Evolutionary conservation across 2,888 invertebrate species (phyloP).

Genomic region (Hypolimnas misippus): DNA sequence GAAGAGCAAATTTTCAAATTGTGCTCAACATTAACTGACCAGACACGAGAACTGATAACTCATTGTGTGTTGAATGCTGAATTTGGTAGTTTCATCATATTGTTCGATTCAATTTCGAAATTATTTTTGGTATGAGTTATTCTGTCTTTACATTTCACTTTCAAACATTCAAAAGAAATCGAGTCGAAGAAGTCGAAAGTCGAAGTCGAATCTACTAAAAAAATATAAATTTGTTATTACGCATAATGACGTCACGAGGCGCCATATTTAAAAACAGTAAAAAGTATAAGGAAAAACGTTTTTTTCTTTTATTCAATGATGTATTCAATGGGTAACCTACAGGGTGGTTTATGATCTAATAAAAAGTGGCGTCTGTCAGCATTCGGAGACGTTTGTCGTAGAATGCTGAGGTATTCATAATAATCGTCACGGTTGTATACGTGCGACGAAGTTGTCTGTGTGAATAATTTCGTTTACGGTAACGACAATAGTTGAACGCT

Average conservation of each 20-base stretch:
- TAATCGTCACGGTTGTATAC: constrained; percentile 10
- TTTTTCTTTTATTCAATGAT: constrained; percentile 38
- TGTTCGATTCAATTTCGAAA: too few species aligned
- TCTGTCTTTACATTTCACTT: too few species aligned
- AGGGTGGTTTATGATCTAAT: constrained; percentile 40
- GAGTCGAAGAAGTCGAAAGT: too few species aligned
- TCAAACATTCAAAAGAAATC: too few species aligned
- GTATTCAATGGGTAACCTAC: constrained; percentile 32
- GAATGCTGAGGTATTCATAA: constrained; percentile 36
- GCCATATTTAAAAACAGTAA: background rate
- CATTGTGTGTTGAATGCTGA: background rate
- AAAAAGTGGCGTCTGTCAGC: constrained; percentile 39
- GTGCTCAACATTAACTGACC: background rate
- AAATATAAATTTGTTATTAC: background rate
- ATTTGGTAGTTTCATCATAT: too few species aligned
- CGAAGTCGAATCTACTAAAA: too few species aligned
- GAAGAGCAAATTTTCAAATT: constrained; percentile 16
- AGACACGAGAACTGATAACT: background rate
- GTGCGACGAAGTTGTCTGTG: constrained; percentile 10
- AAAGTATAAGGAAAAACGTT: background rate
- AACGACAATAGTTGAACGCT: too few species aligned
- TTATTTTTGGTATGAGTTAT: too few species aligned
- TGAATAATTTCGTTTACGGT: background rate
- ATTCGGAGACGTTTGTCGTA: constrained; percentile 26
- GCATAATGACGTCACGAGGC: background rate